A percentile compares a stretch with the other conserved stretches of the same genome.
Evolutionary conservation across 2,113 vertebrate species (phyloP).

Genomic region (Tichodroma muraria): DNA sequence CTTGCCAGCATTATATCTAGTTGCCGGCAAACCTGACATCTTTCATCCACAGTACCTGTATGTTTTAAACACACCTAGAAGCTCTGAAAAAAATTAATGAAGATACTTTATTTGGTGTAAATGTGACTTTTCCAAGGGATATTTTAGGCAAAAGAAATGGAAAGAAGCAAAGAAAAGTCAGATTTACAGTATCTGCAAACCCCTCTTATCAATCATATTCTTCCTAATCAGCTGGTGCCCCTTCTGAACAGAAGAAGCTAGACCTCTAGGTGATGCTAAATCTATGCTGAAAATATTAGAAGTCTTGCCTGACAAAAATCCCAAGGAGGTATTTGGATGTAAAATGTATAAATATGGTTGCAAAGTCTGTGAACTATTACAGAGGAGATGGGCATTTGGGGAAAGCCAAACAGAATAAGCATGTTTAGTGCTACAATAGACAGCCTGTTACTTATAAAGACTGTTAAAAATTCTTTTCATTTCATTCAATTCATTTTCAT

Average conservation of each 20-base stretch:
- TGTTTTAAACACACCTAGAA: not conserved
- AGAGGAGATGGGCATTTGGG: not conserved
- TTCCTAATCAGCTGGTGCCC: not conserved
- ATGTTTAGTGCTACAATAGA: not conserved
- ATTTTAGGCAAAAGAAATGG: not conserved
- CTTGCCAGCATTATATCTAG: not conserved
- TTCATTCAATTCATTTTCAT: too few relatives aligned
- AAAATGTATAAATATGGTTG: not conserved
- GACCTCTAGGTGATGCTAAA: not conserved
- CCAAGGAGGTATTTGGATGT: not conserved
- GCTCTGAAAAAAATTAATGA: not conserved
- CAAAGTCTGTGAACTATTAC: not conserved
- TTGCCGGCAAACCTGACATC: not conserved
- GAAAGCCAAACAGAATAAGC: not conserved
- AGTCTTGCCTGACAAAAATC: not conserved
- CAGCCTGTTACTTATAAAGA: not conserved
- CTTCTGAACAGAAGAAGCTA: not conserved
- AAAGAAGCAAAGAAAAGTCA: not conserved
- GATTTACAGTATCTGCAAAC: not conserved
- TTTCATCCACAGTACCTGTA: not conserved
- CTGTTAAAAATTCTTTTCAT: not conserved
- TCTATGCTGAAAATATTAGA: slow-evolving; percentile 1
- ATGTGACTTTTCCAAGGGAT: not conserved
- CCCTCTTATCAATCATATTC: not conserved
- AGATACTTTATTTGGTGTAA: not conserved